Evolutionary conservation across 2,888 invertebrate species (phyloP).

Genomic region (Eupithecia pulchellata): DNA sequence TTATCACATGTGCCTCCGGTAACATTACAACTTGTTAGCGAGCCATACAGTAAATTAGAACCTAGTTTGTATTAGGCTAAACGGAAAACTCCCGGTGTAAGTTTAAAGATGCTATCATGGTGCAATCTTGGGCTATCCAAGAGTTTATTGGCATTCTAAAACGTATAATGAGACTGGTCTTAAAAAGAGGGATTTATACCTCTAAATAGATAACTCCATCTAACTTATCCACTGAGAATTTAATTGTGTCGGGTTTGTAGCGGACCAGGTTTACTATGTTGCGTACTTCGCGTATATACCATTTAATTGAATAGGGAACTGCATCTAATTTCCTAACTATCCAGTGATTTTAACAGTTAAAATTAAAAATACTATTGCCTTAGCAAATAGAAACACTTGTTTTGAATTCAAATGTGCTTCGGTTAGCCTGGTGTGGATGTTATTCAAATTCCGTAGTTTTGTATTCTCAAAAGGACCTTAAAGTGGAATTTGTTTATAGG

Average conservation of each 20-base stretch:
- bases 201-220: constrained; percentile 7
- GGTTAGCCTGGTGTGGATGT: constrained; percentile 24
- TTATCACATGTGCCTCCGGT: constrained; percentile 33
- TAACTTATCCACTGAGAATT: not conserved
- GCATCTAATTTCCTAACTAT: not conserved
- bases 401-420: constrained; percentile 30
- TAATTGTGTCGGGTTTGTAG: not conserved
- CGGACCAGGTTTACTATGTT: not conserved
- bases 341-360: not conserved
- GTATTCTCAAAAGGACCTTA: constrained; percentile 61
- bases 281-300: not conserved
- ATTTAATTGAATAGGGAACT: not conserved
- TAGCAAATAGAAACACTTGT: constrained; percentile 18
- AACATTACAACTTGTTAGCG: constrained; percentile 32
- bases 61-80: constrained; percentile 10
- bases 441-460: constrained; percentile 57
- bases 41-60: constrained; percentile 22
- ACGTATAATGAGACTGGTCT: not conserved
- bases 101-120: constrained; percentile 10
- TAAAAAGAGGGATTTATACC: constrained; percentile 3
- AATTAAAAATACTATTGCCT: constrained; percentile 5
- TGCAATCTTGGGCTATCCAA: constrained; percentile 7
- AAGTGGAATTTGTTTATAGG: constrained; percentile 68
- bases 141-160: constrained; percentile 10
- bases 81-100: constrained; percentile 10